Evolutionary conservation across 1,140 invertebrate genomes (phyloP).

Genomic region (Habropoda laboriosa): DNA sequence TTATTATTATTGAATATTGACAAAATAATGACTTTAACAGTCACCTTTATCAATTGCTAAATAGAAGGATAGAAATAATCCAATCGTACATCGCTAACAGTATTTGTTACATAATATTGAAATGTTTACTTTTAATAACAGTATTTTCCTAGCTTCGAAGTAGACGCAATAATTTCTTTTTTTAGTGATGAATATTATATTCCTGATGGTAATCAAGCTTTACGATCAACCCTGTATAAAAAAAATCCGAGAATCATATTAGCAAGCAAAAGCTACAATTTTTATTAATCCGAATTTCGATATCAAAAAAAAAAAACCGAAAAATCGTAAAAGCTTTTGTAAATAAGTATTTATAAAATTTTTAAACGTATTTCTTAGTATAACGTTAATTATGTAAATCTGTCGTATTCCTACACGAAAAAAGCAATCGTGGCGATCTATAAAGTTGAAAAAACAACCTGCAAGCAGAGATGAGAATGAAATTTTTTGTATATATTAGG

Average conservation of each 20-base stretch:
- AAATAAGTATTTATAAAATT: slow-evolving; percentile 56
- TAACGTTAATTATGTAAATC: slow-evolving; percentile 55
- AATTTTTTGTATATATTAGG: slow-evolving; percentile 61
- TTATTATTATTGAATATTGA: background rate
- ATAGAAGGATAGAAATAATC: slow-evolving; percentile 36
- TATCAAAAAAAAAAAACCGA: slow-evolving; percentile 6
- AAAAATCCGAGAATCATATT: background rate
- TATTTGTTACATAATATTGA: slow-evolving; percentile 42
- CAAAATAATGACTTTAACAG: background rate
- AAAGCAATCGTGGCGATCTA: background rate
- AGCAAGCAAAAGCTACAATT: slow-evolving; percentile 18
- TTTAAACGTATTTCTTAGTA: slow-evolving; percentile 24
- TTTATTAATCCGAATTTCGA: slow-evolving; percentile 36
- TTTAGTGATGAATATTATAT: slow-evolving; percentile 20
- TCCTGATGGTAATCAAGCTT: slow-evolving; percentile 32
- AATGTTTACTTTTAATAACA: slow-evolving; percentile 35
- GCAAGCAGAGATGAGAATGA: background rate
- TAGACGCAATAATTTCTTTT: slow-evolving; percentile 30
- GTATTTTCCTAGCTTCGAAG: slow-evolving; percentile 46
- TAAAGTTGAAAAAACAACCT: background rate
- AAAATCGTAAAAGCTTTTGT: slow-evolving; percentile 40
- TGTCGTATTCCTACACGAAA: slow-evolving; percentile 29
- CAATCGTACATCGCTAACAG: slow-evolving; percentile 55
- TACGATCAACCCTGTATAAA: slow-evolving; percentile 17
- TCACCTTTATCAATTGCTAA: background rate